A percentile compares a stretch with the other conserved stretches of the same genome.
These are phyloP conservation scores for Hydractinia echinata DNA, from an alignment of 30 jellyfish, hydroid and myxozoan genomes.

Conservation along the genomic window DNA sequence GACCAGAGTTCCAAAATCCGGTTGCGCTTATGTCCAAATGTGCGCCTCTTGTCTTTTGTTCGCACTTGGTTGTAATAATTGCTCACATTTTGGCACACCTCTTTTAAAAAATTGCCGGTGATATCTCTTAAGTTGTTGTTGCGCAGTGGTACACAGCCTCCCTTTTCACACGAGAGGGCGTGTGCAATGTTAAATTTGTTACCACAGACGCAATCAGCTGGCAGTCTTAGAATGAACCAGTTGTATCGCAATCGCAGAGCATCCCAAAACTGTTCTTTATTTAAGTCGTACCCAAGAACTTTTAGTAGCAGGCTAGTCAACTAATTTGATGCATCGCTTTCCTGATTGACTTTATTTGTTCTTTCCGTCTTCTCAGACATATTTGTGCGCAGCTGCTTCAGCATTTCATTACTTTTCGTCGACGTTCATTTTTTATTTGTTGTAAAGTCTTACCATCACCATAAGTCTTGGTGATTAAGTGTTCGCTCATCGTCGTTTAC, in stretches of 20 bases:
- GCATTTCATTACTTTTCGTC: neutral
- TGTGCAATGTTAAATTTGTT: neutral
- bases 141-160: neutral
- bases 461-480: neutral
- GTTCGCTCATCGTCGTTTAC: neutral
- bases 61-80: neutral
- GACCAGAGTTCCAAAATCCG: neutral
- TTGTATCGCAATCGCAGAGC: neutral
- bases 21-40: neutral
- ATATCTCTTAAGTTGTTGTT: neutral
- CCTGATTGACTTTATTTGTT: too few relatives aligned
- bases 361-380: too few relatives aligned
- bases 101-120: neutral
- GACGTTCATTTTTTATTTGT: neutral
- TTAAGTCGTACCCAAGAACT: neutral
- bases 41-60: neutral
- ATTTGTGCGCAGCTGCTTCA: too few relatives aligned
- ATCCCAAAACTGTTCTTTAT: neutral
- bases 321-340: constrained; percentile 3
- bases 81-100: constrained; percentile 1
- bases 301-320: neutral
- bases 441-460: neutral
- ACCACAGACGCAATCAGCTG: neutral
- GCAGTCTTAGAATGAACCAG: neutral
- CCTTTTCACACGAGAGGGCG: neutral